Evolutionary conservation across 2,797 vertebrate genomes (phyloP).

Genomic region (Netta rufina): DNA sequence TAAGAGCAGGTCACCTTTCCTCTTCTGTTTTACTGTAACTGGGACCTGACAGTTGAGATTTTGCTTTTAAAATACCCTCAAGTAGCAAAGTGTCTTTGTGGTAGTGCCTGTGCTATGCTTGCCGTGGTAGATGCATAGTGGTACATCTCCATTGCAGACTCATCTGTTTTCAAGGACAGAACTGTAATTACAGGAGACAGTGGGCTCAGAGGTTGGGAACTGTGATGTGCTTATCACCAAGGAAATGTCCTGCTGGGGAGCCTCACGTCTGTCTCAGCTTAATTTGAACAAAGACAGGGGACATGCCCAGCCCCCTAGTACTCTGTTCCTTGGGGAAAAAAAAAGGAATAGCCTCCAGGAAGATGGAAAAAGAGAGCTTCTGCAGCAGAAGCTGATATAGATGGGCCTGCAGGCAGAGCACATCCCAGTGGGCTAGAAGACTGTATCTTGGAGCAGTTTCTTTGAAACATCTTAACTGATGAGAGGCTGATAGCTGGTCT

Average conservation of each 20-base stretch:
- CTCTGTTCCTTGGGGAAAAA: background rate
- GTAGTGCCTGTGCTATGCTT: background rate
- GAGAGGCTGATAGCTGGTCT: background rate
- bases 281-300: background rate
- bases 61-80: background rate
- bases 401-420: background rate
- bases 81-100: background rate
- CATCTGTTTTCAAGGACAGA: background rate
- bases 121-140: fast-evolving
- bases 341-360: background rate
- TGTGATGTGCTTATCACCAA: background rate
- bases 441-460: background rate
- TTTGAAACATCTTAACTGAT: background rate
- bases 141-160: background rate
- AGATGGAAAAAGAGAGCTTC: background rate
- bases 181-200: background rate
- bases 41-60: background rate
- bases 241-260: background rate
- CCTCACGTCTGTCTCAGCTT: background rate
- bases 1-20: background rate
- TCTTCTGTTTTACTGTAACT: background rate
- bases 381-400: background rate
- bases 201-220: fast-evolving
- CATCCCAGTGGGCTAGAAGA: background rate
- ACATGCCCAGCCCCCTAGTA: fast-evolving